phyloP scores from a whole-genome alignment of 2,113 vertebrate genomes.

The Nymphicus hollandicus region DNA sequence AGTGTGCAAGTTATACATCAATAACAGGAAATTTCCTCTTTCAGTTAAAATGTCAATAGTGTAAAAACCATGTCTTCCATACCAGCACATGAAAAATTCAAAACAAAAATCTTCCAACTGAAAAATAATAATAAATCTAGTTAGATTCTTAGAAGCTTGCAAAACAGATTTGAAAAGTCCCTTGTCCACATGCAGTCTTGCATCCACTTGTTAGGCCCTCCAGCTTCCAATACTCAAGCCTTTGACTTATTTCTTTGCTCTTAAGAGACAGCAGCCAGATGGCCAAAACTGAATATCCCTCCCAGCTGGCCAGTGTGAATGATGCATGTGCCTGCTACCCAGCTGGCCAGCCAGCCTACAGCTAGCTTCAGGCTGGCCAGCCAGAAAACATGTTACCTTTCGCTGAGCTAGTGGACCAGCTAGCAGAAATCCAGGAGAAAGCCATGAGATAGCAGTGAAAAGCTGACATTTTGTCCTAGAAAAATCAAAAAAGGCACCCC shows the following conservation, averaged over 20 bases:
- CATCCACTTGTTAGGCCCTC: background rate
- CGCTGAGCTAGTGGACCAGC: background rate
- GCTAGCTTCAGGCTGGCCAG: background rate
- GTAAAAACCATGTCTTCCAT: background rate
- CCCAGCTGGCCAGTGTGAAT: background rate
- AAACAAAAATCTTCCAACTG: background rate
- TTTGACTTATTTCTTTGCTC: background rate
- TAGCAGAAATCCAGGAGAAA: background rate
- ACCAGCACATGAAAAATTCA: background rate
- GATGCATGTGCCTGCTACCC: background rate
- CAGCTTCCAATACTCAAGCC: background rate
- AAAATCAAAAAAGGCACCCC: background rate
- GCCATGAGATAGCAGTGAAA: background rate
- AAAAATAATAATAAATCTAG: background rate
- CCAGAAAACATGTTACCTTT: background rate
- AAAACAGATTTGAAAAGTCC: background rate
- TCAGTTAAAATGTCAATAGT: background rate
- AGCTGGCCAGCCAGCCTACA: background rate
- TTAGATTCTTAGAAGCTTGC: background rate
- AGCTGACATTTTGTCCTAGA: background rate
- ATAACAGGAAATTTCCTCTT: background rate
- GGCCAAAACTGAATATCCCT: background rate
- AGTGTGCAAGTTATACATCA: background rate
- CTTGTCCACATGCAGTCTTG: background rate
- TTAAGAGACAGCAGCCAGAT: slow-evolving; percentile 16